phyloP scores from a whole-genome alignment of 2,797 vertebrate species.

The Syngnathus rostellatus region DNA sequence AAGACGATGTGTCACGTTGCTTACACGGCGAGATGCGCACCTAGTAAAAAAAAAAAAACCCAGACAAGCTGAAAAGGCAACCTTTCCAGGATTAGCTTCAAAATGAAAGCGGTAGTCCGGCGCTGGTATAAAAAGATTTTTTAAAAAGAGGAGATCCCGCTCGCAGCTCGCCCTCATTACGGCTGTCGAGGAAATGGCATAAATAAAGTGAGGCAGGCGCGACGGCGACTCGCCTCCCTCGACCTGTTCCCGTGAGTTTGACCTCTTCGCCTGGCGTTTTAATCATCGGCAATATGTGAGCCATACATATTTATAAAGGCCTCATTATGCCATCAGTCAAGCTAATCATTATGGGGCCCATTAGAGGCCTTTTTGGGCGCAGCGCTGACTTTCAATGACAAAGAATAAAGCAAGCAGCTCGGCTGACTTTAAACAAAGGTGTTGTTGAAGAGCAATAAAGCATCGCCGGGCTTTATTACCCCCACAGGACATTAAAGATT shows the following conservation, averaged over 20 bases:
- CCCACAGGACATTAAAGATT: neutral
- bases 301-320: slow-evolving; percentile 68
- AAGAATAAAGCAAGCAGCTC: slow-evolving; percentile 20
- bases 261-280: slow-evolving; percentile 64
- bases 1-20: neutral
- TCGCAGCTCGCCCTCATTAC: neutral
- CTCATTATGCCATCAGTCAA: slow-evolving; percentile 72
- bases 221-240: slow-evolving; percentile 19
- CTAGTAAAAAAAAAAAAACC: slow-evolving; percentile 1
- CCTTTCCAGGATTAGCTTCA: neutral
- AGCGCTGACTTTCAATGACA: slow-evolving; percentile 44
- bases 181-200: neutral
- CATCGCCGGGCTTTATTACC: neutral
- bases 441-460: neutral
- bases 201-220: slow-evolving; percentile 27
- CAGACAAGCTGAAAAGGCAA: neutral
- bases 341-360: slow-evolving; percentile 68
- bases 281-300: slow-evolving; percentile 67
- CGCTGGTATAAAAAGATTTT: neutral
- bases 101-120: neutral
- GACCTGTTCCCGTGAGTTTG: slow-evolving; percentile 51
- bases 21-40: neutral
- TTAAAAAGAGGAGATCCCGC: neutral
- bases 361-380: slow-evolving; percentile 60
- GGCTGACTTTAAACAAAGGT: slow-evolving; percentile 17